Evolutionary conservation across 2,888 invertebrate genomes (phyloP).

Genomic region (Cantharis nigra): DNA sequence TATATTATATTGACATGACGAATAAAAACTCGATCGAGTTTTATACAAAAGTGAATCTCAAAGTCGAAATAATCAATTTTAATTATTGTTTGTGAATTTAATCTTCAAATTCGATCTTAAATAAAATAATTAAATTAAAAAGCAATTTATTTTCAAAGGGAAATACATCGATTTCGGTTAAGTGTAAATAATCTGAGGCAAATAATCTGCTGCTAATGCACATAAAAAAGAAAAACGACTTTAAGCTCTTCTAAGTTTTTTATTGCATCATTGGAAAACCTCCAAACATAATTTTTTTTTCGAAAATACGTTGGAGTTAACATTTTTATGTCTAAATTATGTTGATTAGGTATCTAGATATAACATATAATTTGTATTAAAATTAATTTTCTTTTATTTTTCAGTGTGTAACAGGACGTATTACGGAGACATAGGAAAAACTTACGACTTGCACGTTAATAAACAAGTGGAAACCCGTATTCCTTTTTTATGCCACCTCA

Average conservation of each 20-base stretch:
- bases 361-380: not conserved
- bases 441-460: constrained; percentile 77
- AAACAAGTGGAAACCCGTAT: constrained; percentile 74
- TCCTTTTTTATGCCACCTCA: constrained; percentile 88
- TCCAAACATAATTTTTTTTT: not conserved
- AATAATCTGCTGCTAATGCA: not conserved
- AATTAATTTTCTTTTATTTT: constrained; percentile 37
- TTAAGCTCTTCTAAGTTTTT: not conserved
- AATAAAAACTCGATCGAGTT: not conserved
- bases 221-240: not conserved
- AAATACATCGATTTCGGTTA: not conserved
- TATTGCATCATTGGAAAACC: not conserved
- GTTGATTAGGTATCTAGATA: not conserved
- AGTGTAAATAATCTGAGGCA: not conserved
- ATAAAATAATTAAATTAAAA: not conserved
- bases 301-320: not conserved
- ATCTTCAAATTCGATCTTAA: not conserved
- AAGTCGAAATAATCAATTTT: not conserved
- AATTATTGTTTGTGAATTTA: not conserved
- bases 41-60: not conserved
- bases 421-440: constrained; percentile 84
- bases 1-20: not conserved
- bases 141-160: not conserved
- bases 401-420: constrained; percentile 88
- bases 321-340: not conserved